A percentile compares a stretch with the other conserved stretches of the same genome.
Evolutionary conservation across 2,888 invertebrate genomes (phyloP).

Genomic region (Glaucopsyche alexis): DNA sequence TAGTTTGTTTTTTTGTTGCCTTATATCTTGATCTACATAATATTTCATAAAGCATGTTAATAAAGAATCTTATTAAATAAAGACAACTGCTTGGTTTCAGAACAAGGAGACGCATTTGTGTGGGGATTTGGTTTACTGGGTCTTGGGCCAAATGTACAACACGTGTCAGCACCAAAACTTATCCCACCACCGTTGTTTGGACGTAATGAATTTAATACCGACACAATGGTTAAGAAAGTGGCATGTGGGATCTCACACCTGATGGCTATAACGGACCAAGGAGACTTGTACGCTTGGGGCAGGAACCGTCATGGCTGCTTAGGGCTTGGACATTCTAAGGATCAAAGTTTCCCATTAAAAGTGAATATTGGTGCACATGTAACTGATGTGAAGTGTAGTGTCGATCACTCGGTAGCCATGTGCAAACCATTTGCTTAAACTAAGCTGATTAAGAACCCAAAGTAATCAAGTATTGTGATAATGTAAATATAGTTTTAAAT

Average conservation of each 20-base stretch:
- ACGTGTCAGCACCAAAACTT: conserved; percentile 82
- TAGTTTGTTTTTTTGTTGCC: too few relatives aligned
- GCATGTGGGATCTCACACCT: conserved; percentile 86
- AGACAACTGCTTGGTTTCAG: conserved; percentile 61
- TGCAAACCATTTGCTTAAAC: conserved; percentile 84
- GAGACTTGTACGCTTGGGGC: conserved; percentile 96
- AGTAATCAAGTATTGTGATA: background rate
- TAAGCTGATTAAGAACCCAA: conserved; percentile 24
- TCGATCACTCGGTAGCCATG: conserved; percentile 90
- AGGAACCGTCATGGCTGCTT: conserved; percentile 90
- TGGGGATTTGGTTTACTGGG: conserved; percentile 98
- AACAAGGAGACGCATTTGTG: conserved; percentile 89
- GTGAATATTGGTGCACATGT: conserved; percentile 89
- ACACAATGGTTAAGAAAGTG: conserved; percentile 83
- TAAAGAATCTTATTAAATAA: too few relatives aligned
- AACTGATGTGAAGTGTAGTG: conserved; percentile 87
- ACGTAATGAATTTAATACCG: conserved; percentile 88
- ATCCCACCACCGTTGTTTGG: conserved; percentile 93
- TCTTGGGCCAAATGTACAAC: conserved; percentile 88
- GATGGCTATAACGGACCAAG: conserved; percentile 89
- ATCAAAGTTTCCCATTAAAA: conserved; percentile 94
- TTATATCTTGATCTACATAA: too few relatives aligned
- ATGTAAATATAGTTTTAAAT: conserved; percentile 8
- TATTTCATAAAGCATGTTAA: background rate
- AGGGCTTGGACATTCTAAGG: conserved; percentile 88